Percentiles rank a stretch among this genome's conserved stretches.
These are phyloP conservation scores for Cyclopterus lumpus DNA, from an alignment of 2,797 vertebrate genomes.

Conservation along the genomic window DNA sequence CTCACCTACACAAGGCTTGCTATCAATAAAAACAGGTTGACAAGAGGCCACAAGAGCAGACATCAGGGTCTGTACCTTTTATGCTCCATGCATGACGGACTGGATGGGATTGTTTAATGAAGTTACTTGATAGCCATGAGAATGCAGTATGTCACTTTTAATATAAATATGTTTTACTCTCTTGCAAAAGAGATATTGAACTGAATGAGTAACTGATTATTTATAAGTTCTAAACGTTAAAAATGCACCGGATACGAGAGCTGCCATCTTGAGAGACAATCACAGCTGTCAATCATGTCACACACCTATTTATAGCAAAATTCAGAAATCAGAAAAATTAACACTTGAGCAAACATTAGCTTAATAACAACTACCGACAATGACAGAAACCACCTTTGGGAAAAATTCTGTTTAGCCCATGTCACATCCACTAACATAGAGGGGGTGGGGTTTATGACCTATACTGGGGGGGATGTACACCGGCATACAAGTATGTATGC, in stretches of 20 bases:
- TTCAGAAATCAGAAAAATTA: background rate
- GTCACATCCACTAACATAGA: background rate
- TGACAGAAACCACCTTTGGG: background rate
- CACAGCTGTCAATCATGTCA: background rate
- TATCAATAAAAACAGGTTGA: conserved; percentile 13
- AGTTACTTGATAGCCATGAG: background rate
- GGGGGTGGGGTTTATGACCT: too few relatives aligned
- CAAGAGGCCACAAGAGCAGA: background rate
- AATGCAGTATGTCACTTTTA: background rate
- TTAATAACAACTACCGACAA: background rate
- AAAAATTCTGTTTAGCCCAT: background rate
- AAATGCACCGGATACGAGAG: too few relatives aligned
- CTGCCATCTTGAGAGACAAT: background rate
- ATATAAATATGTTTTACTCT: too few relatives aligned
- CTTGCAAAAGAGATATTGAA: too few relatives aligned
- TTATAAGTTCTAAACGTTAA: too few relatives aligned
- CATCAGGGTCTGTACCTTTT: background rate
- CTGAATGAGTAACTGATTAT: too few relatives aligned
- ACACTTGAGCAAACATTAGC: background rate
- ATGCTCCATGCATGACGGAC: background rate
- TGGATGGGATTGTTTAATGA: background rate
- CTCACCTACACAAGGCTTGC: conserved; percentile 9
- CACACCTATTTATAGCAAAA: background rate
- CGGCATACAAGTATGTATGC: too few relatives aligned
- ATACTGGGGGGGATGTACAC: too few relatives aligned